Evolutionary conservation across 2,797 vertebrate species (phyloP), one percentile per base, ranked within the genome.

Genomic region (Xerus rutilus): DNA sequence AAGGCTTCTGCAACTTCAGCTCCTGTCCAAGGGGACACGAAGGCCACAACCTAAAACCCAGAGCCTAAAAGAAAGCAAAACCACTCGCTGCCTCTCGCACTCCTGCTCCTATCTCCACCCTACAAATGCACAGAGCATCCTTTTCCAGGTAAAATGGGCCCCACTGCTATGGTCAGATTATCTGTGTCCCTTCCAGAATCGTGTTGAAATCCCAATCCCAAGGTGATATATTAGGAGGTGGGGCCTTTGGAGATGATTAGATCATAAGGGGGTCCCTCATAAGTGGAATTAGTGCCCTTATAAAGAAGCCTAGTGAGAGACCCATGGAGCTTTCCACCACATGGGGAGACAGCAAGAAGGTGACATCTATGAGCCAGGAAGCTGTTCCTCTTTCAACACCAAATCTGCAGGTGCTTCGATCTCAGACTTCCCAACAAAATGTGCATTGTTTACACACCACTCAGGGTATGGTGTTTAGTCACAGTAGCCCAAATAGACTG

Each of bases 61-160:
- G 45, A 49, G 39, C 65, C 28, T 15, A 32, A 69, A 43, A 11
- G 57, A 3, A 47, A 30, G 23, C 52, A 72, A 93, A 43, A 18
- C 52, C 35, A 6, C 0, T 7, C 1, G 13, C 28, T 4, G 4
- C 21, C n/a, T 43, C n/a, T 77, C 17, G 28, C 62, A 21, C 5
- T 32, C 47, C 21, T 17, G 6, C 5, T 43, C 14, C 12, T 12
- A 4, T 6, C 43, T 45, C 43, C n/a, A n/a, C 21, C 69, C 14
- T 43, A 67, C n/a, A 20, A 30, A 21, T 9, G 39, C 59, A 69
- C 10, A 3, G 49, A 3, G 1, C 18, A 54, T 17, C 18, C 47
- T 72, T 39, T 32, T 73, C 47, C 70, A 32, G 3, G 59, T 23
- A 30, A 54, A 78, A 59, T 5, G 39, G 25, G 6, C 10, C 39